Conservation (phyloP, 92 coral and sea anemone species). For the Scolanthus callimorphus region DNA sequence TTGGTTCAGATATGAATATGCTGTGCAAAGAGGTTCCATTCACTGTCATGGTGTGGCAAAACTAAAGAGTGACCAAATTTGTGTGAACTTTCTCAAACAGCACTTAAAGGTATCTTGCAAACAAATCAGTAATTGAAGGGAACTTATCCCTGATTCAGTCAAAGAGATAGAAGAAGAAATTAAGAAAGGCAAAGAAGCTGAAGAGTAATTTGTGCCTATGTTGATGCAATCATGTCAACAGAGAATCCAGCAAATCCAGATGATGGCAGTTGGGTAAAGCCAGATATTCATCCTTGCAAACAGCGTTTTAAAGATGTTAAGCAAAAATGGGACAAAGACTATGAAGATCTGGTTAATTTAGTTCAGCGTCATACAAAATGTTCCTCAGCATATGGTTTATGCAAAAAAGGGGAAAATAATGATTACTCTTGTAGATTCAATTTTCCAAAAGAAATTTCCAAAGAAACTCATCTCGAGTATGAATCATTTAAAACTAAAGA, state of each 20-base stretch:
- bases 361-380: constrained; percentile 53
- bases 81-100: constrained; percentile 41
- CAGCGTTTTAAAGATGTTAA: constrained; percentile 30
- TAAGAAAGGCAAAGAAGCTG: constrained; percentile 9
- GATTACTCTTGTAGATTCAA: constrained; percentile 48
- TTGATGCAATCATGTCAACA: constrained; percentile 43
- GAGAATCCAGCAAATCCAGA: constrained; percentile 56
- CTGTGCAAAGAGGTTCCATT: too few relatives aligned
- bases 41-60: too few relatives aligned
- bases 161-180: constrained; percentile 39
- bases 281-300: constrained; percentile 55
- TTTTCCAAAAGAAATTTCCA: constrained; percentile 47
- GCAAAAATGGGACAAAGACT: constrained; percentile 38
- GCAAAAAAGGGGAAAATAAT: constrained; percentile 44
- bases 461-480: constrained; percentile 39
- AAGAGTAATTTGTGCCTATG: constrained; percentile 25
- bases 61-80: constrained; percentile 46
- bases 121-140: constrained; percentile 5
- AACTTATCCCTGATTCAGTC: constrained; percentile 30
- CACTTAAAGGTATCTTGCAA: constrained; percentile 46
- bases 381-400: constrained; percentile 47
- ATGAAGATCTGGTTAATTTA: constrained; percentile 38
- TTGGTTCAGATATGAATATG: constrained; percentile 49
- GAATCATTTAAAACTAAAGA: constrained; percentile 55
- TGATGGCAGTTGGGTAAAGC: constrained; percentile 37